A percentile compares a stretch with the other conserved stretches of the same genome.
Conservation (phyloP, 2,797 vertebrate species). For the Galagoides demidoff region DNA sequence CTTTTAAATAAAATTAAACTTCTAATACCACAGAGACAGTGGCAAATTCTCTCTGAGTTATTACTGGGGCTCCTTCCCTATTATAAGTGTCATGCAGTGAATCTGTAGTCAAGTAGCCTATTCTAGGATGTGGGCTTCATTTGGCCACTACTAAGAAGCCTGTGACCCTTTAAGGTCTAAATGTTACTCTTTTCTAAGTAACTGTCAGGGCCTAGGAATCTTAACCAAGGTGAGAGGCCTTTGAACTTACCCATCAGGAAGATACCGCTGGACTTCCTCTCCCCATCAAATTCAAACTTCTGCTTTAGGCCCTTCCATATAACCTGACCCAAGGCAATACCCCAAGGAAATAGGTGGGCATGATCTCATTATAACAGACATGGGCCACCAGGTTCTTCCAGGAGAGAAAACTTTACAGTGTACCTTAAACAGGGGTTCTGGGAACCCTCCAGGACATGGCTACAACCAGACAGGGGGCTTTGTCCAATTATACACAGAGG, state of each 20-base stretch:
- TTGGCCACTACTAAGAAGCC: neutral
- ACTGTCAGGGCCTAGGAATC: neutral
- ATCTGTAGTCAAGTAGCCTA: neutral
- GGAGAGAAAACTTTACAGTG: neutral
- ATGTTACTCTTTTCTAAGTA: neutral
- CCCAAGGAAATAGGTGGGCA: neutral
- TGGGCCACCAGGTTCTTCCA: neutral
- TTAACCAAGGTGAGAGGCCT: neutral
- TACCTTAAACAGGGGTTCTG: neutral
- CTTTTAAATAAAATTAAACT: slow-evolving; percentile 46
- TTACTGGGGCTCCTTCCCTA: neutral
- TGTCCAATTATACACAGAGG: neutral
- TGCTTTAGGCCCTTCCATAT: neutral
- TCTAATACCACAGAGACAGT: neutral
- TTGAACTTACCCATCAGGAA: neutral
- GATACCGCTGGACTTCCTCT: neutral
- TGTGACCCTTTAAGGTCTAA: neutral
- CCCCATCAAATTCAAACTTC: neutral
- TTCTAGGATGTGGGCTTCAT: neutral
- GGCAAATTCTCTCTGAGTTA: neutral
- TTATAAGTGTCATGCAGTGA: neutral
- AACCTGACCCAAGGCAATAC: neutral
- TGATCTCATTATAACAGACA: neutral
- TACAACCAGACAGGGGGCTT: neutral
- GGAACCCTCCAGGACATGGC: neutral